Evolutionary conservation across 1,140 invertebrate genomes (phyloP).

Genomic region (Eupeodes corollae): DNA sequence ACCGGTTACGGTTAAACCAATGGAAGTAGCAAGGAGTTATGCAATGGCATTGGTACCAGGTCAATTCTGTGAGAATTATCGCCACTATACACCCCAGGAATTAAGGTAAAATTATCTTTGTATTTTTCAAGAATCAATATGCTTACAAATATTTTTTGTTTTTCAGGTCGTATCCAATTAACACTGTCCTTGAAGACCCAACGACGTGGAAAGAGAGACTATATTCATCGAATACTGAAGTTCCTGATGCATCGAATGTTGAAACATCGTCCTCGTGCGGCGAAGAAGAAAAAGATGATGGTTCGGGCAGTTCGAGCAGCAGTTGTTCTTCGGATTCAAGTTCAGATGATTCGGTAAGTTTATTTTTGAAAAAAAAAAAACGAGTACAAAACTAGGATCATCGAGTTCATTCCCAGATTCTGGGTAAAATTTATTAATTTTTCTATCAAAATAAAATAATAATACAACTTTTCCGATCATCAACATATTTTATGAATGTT

Average conservation of each 20-base stretch:
- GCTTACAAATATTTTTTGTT: not conserved
- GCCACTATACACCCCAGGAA: conserved; percentile 48
- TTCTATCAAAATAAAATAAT: too few species aligned
- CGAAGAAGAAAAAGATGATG: not conserved
- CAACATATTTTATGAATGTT: too few species aligned
- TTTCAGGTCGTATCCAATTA: conserved; percentile 65
- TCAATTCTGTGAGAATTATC: conserved; percentile 82
- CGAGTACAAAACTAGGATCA: too few species aligned
- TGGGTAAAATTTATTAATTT: too few species aligned
- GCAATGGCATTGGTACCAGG: conserved; percentile 85
- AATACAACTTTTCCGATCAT: too few species aligned
- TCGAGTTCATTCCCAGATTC: too few species aligned
- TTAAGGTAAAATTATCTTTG: conserved; percentile 43
- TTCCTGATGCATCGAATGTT: too few species aligned
- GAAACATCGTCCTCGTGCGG: too few species aligned
- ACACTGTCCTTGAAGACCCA: conserved; percentile 75
- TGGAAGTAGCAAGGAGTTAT: conserved; percentile 42
- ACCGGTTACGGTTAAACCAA: conserved; percentile 9
- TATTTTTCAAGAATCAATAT: too few species aligned
- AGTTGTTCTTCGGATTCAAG: conserved; percentile 21
- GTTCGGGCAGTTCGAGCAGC: conserved; percentile 12
- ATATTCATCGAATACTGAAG: conserved; percentile 1
- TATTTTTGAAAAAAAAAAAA: too few species aligned
- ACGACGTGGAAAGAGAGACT: conserved; percentile 41
- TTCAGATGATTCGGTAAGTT: conserved; percentile 4